Evolutionary conservation across 2,113 vertebrate species (phyloP).

Genomic region (Melanerpes aurifrons): DNA sequence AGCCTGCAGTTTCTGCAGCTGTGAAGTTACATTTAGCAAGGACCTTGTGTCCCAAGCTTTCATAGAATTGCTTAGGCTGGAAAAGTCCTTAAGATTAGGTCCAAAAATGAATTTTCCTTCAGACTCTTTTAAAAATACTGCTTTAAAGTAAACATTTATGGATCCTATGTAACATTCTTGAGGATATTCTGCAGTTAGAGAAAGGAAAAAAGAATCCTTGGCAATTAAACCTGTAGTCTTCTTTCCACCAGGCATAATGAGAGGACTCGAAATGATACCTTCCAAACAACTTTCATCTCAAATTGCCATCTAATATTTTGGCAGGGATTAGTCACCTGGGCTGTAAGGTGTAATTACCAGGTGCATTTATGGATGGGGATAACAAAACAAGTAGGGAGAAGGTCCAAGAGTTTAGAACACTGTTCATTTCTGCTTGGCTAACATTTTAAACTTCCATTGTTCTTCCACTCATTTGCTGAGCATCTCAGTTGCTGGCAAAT

Average conservation of each 20-base stretch:
- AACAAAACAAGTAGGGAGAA: not conserved
- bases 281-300: constrained; percentile 21
- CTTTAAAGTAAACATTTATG: not conserved
- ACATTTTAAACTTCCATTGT: not conserved
- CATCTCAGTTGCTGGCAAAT: not conserved
- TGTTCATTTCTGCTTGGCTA: not conserved
- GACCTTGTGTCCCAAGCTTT: rapidly evolving
- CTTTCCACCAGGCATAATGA: not conserved
- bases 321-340: constrained; percentile 20
- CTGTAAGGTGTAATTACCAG: constrained; percentile 12
- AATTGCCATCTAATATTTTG: constrained; percentile 29
- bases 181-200: constrained; percentile 16
- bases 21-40: not conserved
- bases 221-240: not conserved
- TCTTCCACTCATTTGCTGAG: not conserved
- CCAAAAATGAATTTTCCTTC: not conserved
- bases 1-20: not conserved
- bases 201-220: not conserved
- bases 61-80: too few species aligned
- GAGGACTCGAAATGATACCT: not conserved
- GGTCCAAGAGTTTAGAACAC: not conserved
- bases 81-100: too few species aligned
- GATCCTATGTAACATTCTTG: not conserved
- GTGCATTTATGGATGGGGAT: not conserved
- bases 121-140: not conserved